Base-by-base conservation (phyloP, 2,797 vertebrate genomes). In the Austrolebias charrua region DNA sequence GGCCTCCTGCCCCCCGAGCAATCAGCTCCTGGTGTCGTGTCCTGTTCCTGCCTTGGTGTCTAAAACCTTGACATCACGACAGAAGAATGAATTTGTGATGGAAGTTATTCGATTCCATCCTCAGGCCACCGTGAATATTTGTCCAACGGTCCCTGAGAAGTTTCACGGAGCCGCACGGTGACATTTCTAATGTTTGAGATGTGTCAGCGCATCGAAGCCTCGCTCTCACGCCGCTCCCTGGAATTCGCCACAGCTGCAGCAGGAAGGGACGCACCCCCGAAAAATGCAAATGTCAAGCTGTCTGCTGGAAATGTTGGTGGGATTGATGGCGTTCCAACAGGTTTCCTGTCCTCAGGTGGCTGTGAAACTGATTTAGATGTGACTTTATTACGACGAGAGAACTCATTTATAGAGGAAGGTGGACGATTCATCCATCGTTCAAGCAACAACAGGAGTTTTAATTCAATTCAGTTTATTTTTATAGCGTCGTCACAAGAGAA, bases 321-420 rank as follows among this genome's bases (percentile, higher is more conserved):
- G 28, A 29, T 29, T 51, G 49, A 51, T 51, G 49, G 49, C 7
- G 48, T 49, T 51, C 5, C 49, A 51, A 7, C 49, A 51, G 28
- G 3, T 24, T 12, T 13, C 42, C 10, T 28, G 48, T 28, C 13
- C 12, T 24, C 48, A 50, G 47, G 19, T 12, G 42, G 42, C 42
- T 43, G 13, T 43, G 42, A 15, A 43, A 43, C 15, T 15, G 5
- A 16, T 16, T 16, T 43, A 5, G 19, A 29, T 51, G 28, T 51
- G 6, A 51, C 16, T 28, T 29, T 29, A 29, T 50, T 50, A 28
- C 20, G 6, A 14, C 5, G 24, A 15, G 48, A 29, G 7, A 51
- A 14, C 7, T 24, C 16, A 51, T 16, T 15, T 16, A 31, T 51
- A 24, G 47, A 49, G 14, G 47, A 6, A 13, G 29, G 33, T 18